Base-by-base conservation (phyloP, 2,888 invertebrate genomes). In the Scaptodrosophila latifasciaeformis region DNA sequence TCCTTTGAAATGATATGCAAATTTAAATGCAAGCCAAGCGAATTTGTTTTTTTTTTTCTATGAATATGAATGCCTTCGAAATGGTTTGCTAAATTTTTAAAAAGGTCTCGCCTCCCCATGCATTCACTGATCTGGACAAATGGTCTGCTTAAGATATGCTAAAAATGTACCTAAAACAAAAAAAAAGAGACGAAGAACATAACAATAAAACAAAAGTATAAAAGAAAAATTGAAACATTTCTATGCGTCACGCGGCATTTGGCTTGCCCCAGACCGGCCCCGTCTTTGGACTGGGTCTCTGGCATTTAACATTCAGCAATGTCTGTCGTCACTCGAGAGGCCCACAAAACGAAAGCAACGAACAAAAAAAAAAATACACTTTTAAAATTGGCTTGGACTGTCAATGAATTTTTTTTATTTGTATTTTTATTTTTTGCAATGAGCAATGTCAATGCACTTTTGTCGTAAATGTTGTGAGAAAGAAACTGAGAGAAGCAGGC, bases 361-460 rank as follows among this genome's bases (percentile, higher is more conserved):
- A 39, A 37, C 12, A 42, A 39, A 31, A 27, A 55, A 59, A 50
- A 30, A 42, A 60, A 30, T 50, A 51, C 42, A 49, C 34, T n/a
- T 66, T 69, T 66, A 62, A 63, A 72, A 66, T 69, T 69, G 80
- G 66, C 77, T 59, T 65, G 56, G 54, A 40, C 54, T 66, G 81
- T 64, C 80, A 74, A 72, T 80, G 80, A 76, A 68, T 62, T 68
- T 58, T n/a, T n/a, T n/a, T n/a, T n/a, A n/a, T n/a, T n/a, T n/a
- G n/a, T n/a, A n/a, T n/a, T n/a, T n/a, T n/a, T n/a, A n/a, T n/a
- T n/a, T n/a, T n/a, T n/a, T 49, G 61, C 55, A 69, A 55, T 58
- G 58, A 54, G 65, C 71, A 80, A 74, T 74, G 72, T 74, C 72
- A 74, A 80, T 74, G 72, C 74, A 66, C 72, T 74, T 69, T 70